Evolutionary conservation across 1,140 invertebrate species (phyloP), one percentile per base, ranked within the genome.

Genomic region (Nasonia vitripennis): DNA sequence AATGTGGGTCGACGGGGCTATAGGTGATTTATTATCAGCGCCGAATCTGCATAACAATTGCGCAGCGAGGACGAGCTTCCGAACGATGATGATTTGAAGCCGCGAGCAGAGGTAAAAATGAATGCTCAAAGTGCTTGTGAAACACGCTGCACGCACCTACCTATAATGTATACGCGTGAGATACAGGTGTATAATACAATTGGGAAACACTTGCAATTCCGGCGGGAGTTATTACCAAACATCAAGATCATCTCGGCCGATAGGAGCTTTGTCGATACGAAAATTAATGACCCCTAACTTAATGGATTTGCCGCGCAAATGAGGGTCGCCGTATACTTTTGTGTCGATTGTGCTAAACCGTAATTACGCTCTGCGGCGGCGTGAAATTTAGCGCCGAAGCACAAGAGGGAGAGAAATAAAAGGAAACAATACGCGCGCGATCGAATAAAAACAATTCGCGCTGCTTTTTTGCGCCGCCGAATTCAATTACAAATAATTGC

Each of bases 211-310:
- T 75, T 81, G 62, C 77, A 70, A 78, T 78, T 83, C 48, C 55
- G 62, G 83, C 68, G 23, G 48, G 20, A 62, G 71, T 86, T 78
- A 82, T 83, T 82, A 82, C 41, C 55, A 81, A 86, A 34, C 75
- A 78, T 86, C 74, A 71, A 86, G 74, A 82, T 86, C 75, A 82
- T 86, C 85, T 82, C n/a, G 27, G 9, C 27, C 41, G 73, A 82
- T 86, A 77, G 27, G 48, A 71, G 20, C n/a, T 83, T 86, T 83
- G 80, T 83, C 71, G 80, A 83, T 83, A 78, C 70, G 41, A 48
- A 74, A 86, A 86, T 86, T 86, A 86, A 86, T 86, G 84, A 86
- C 74, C 84, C 79, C 55, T 78, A 78, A 82, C 41, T 78, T 82
- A 86, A 86, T 86, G 79, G 84, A 48, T 82, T 86, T 27, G 27